Base-by-base conservation (phyloP, 1,140 invertebrate genomes). In the Thereuonema tuberculata region DNA sequence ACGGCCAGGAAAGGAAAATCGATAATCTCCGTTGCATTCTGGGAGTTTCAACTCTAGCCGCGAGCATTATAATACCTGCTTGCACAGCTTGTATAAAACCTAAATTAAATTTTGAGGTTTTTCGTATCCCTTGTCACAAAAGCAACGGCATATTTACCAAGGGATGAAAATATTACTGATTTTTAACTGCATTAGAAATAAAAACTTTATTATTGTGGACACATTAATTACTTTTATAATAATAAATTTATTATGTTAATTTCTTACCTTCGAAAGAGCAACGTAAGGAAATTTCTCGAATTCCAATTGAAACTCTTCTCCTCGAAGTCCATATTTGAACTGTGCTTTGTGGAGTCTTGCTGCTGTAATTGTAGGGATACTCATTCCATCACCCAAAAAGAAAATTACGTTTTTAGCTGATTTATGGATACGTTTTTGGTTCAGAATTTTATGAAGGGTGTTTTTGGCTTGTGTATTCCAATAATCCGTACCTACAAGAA, bases 361-460 rank as follows among this genome's bases (percentile, higher is more conserved):
- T 1, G 86, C 85, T 0, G 86, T 87, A 0, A 85, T 76, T 0
- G 86, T 87, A 1, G 84, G 78, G 48, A 87, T 74, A 23, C 86
- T 84, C 82, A 89, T 87, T 15, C 87, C 87, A 72, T 90, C 87
- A 0, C 86, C 87, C 2, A 89, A 77, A 65, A 88, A 84, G 48
- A 89, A 72, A 31, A 89, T 82, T n/a, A 89, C 77, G 68, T 87
- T 87, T 64, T 82, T 84, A 3, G 85, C 85, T 1, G 25, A 2
- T 29, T 31, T 28, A 5, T 53, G 12, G 26, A n/a, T 28, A 15
- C 5, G 31, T 3, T 52, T 54, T 17, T 14, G 46, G 3, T 58
- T 58, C 12, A 58, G 24, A 52, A 9, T 49, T 9, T 58, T 27
- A 5, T 58, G n/a, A 5, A 58, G 12, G 29, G 43, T 20, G 5